phyloP scores from a whole-genome alignment of 2,113 vertebrate species.

The Erythrolamprus reginae region DNA sequence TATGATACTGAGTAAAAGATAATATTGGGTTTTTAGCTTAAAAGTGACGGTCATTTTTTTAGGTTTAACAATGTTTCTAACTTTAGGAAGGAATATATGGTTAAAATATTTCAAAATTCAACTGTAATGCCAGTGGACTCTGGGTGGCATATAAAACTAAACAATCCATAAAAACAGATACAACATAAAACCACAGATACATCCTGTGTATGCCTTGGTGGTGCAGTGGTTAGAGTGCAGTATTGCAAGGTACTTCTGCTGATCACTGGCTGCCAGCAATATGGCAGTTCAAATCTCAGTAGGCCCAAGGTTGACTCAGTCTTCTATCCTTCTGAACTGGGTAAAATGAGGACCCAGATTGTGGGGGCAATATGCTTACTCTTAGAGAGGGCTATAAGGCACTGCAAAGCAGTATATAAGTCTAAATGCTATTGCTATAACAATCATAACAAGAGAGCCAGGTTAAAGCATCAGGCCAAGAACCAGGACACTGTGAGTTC shows the following conservation, averaged over 20 bases:
- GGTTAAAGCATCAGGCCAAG: not conserved
- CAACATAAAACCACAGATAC: not conserved
- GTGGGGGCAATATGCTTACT: no score
- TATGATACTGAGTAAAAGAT: not conserved
- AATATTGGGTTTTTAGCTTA: conserved; percentile 12
- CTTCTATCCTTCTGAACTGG: no score
- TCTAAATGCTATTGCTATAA: no score
- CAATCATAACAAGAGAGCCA: not conserved
- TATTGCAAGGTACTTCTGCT: no score
- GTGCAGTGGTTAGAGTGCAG: no score
- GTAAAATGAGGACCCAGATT: no score
- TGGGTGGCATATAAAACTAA: not conserved
- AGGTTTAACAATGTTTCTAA: not conserved
- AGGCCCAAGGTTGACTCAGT: no score
- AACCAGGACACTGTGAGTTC: not conserved
- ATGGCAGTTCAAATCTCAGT: no score
- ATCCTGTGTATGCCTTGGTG: no score
- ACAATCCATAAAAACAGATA: not conserved
- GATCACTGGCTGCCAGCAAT: no score
- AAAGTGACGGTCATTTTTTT: not conserved
- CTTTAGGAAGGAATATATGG: not conserved
- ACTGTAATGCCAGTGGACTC: not conserved
- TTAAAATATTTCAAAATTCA: not conserved
- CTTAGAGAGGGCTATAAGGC: no score
- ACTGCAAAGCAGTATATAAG: no score